These are phyloP conservation scores for Drosophila greeni DNA, from an alignment of 2,888 invertebrate genomes.

Conservation along the genomic window DNA sequence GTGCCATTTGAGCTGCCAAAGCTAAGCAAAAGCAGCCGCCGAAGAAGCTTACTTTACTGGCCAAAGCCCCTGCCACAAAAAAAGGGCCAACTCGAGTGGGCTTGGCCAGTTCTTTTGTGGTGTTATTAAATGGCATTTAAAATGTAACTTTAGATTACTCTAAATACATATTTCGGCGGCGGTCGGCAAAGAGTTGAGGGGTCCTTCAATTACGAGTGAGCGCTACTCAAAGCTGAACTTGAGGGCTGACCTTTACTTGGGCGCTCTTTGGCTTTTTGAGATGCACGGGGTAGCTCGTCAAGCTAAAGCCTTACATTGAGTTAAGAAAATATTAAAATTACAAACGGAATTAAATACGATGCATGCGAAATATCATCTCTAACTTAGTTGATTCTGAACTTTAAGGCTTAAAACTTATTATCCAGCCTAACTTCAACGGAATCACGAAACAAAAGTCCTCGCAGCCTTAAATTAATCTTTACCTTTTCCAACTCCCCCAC, in stretches of 20 bases:
- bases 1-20: constrained; percentile 62
- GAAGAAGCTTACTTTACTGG: constrained; percentile 42
- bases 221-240: constrained; percentile 10
- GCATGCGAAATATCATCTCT: background rate
- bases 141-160: constrained; percentile 63
- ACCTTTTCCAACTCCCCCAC: constrained; percentile 6
- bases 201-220: constrained; percentile 30
- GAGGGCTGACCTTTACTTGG: constrained; percentile 12
- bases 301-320: no score
- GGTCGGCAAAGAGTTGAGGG: constrained; percentile 17
- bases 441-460: background rate
- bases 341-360: background rate
- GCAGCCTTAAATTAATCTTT: constrained; percentile 26
- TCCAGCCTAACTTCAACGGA: background rate
- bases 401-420: constrained; percentile 2
- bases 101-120: constrained; percentile 63
- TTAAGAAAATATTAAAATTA: background rate
- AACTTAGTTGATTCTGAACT: background rate
- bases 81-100: constrained; percentile 31
- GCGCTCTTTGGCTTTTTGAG: background rate
- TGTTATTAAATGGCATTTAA: constrained; percentile 68
- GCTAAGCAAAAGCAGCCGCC: constrained; percentile 32
- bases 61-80: background rate
- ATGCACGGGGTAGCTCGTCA: background rate
- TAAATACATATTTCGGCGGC: constrained; percentile 30